Percentiles rank a stretch among this genome's conserved stretches.
Evolutionary conservation across 1,140 invertebrate species (phyloP).

Genomic region (Drosophila repleta): DNA sequence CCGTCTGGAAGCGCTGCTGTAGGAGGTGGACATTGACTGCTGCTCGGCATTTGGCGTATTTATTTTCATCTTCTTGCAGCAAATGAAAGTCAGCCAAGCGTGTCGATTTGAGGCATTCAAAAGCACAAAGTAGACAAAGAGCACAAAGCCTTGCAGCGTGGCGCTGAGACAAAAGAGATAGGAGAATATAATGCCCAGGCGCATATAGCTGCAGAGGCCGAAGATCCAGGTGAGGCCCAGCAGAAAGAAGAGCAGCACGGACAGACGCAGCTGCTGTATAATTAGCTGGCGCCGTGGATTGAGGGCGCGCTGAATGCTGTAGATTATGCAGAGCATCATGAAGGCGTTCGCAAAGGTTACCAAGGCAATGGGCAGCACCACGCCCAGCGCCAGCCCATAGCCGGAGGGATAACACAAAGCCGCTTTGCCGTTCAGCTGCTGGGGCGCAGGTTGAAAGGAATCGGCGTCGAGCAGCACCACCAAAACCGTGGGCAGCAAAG

Average conservation of each 20-base stretch:
- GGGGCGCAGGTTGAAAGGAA: constrained; percentile 84
- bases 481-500: constrained; percentile 84
- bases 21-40: constrained; percentile 23
- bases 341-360: constrained; percentile 85
- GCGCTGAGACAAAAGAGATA: constrained; percentile 88
- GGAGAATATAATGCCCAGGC: constrained; percentile 85
- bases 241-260: constrained; percentile 87
- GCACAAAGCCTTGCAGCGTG: constrained; percentile 87
- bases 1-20: constrained; percentile 11
- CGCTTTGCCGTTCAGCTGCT: constrained; percentile 30
- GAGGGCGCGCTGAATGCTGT: constrained; percentile 85
- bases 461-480: constrained; percentile 84
- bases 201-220: constrained; percentile 85
- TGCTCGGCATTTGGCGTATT: constrained; percentile 12
- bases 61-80: not conserved
- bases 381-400: constrained; percentile 84
- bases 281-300: constrained; percentile 84
- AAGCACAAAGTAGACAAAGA: constrained; percentile 88
- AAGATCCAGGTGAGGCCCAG: constrained; percentile 88
- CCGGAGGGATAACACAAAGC: constrained; percentile 86
- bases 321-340: constrained; percentile 86
- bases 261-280: constrained; percentile 86
- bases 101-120: constrained; percentile 86
- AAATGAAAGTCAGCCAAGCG: constrained; percentile 84
- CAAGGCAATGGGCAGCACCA: constrained; percentile 85